Evolutionary conservation across 2,797 vertebrate genomes (phyloP).

Genomic region (Mycteria americana): DNA sequence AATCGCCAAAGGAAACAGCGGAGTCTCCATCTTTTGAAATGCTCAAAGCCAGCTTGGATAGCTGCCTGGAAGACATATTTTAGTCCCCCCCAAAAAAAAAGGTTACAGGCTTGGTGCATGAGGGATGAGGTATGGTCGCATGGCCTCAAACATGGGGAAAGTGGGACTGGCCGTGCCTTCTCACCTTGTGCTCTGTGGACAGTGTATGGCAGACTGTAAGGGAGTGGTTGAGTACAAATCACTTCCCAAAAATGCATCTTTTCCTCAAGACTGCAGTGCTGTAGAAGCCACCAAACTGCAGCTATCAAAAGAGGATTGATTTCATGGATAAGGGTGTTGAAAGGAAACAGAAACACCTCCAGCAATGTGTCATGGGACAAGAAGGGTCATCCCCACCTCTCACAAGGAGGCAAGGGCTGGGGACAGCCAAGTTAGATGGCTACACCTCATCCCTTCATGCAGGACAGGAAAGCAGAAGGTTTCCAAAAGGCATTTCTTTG

Average conservation of each 20-base stretch:
- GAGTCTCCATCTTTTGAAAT: not conserved
- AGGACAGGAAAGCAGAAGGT: not conserved
- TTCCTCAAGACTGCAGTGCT: not conserved
- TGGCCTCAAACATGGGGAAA: not conserved
- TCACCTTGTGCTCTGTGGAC: not conserved
- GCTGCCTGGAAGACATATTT: not conserved
- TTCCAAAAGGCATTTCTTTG: not conserved
- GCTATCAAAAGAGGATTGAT: not conserved
- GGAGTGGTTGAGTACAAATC: not conserved
- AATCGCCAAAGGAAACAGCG: not conserved
- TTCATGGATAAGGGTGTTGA: not conserved
- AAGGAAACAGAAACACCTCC: not conserved
- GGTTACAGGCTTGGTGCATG: not conserved
- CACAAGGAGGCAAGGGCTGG: not conserved
- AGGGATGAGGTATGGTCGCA: not conserved
- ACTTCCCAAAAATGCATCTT: not conserved
- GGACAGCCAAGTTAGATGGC: not conserved
- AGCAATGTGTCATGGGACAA: not conserved
- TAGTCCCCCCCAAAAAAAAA: not conserved
- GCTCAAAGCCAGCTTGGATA: not conserved
- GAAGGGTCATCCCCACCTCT: not conserved
- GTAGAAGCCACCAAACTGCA: not conserved
- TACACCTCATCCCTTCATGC: not conserved
- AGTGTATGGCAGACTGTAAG: not conserved
- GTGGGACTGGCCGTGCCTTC: not conserved